Base-by-base conservation (phyloP, 2,113 vertebrate genomes). In the Strix aluco region DNA sequence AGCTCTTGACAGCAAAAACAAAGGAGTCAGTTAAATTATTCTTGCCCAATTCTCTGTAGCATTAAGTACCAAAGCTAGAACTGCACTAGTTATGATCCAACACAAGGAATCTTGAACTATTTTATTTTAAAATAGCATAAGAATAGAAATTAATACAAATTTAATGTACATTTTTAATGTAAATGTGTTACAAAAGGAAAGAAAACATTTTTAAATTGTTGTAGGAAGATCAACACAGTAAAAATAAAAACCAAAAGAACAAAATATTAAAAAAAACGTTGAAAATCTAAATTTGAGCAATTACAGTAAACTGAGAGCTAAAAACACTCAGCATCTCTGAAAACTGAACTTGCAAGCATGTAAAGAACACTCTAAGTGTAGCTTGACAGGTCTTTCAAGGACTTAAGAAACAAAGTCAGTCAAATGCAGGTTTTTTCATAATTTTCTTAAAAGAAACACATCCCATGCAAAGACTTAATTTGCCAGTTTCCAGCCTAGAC, bases 401-500 rank as follows among this genome's bases (percentile, higher is more conserved):
- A 62, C 44, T 79, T 66, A 20, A 74, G 79, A 89, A 88, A 82
- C 34, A 77, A 92, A 89, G 13, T 63, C 77, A 78, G 72, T 25
- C 29, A 79, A 71, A 90, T 67, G 30, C 36, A 73, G 16, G 27
- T 75, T 74, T 74, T 91, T 62, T 21, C 11, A 13, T 84, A 77
- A 74, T 90, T 95, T 94, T 84, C 81, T 95, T 91, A 49, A 69
- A 80, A 96, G 88, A 83, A 97, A 83, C 46, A 73, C 15, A 75
- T 90, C 78, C 52, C 78, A 86, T 46, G 71, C 66, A 81, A 87
- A 66, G 72, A 29, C n/a, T 70, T 81, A 63, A 80, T 91, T 94
- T 94, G 67, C 61, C 72, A 70, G 67, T 72, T 97, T 95, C 62
- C 92, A 96, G 81, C 32, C 23, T 61, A 88, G 70, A 78, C 65